phyloP scores from a whole-genome alignment of 2,113 vertebrate genomes.

The Trichechus manatus region DNA sequence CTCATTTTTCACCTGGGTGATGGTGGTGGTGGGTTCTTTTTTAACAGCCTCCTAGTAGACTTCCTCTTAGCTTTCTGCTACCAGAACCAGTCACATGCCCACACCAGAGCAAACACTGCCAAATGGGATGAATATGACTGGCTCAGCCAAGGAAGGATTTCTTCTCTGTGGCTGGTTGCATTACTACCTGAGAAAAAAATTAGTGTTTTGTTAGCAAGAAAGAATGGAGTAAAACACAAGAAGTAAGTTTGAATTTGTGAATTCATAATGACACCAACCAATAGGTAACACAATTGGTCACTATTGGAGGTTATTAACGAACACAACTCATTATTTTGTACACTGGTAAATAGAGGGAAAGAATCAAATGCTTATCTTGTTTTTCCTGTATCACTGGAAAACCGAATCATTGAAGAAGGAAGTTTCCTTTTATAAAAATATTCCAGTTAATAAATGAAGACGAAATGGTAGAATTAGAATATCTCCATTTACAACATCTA shows the following conservation, averaged over 20 bases:
- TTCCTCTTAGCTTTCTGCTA: neutral
- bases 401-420: neutral
- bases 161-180: neutral
- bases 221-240: neutral
- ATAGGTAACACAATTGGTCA: neutral
- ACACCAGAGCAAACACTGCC: neutral
- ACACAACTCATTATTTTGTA: neutral
- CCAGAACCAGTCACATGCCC: neutral
- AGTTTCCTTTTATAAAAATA: neutral
- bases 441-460: neutral
- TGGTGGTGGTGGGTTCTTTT: neutral
- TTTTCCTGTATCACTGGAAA: neutral
- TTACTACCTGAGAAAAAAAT: conserved; percentile 29
- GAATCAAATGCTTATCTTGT: neutral
- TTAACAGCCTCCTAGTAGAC: neutral
- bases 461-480: neutral
- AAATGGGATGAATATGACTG: neutral
- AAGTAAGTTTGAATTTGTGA: conserved; percentile 2
- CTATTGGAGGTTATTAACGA: neutral
- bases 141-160: neutral
- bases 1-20: neutral
- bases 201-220: neutral
- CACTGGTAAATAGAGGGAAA: conserved; percentile 24
- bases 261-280: neutral
- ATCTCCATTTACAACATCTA: neutral